Percentiles rank a stretch among this genome's conserved stretches.
Evolutionary conservation across 2,113 vertebrate genomes (phyloP).

Genomic region (Nerophis lumbriciformis): DNA sequence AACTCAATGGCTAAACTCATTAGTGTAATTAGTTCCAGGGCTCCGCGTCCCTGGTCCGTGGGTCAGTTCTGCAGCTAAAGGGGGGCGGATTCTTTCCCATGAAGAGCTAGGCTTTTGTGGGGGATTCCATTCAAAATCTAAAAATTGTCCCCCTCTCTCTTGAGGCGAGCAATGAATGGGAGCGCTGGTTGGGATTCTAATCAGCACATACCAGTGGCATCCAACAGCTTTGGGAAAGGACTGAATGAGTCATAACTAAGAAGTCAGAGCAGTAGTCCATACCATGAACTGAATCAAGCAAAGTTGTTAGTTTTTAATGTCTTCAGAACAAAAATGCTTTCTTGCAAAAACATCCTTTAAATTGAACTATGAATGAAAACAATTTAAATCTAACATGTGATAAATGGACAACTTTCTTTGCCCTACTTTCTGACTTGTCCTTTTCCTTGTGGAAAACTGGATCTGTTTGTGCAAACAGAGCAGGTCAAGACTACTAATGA

Average conservation of each 20-base stretch:
- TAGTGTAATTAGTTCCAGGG: constrained; percentile 74
- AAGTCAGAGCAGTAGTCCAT: constrained; percentile 15
- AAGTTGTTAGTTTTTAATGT: constrained; percentile 3
- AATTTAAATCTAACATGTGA: too few species aligned
- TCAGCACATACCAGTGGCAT: constrained; percentile 57
- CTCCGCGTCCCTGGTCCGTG: constrained; percentile 52
- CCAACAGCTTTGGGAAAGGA: constrained; percentile 28
- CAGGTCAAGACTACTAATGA: background rate
- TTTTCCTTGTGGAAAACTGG: background rate
- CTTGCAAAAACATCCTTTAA: background rate
- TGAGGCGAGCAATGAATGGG: constrained; percentile 53
- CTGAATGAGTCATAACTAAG: constrained; percentile 8
- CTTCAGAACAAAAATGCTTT: background rate
- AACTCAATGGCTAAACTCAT: constrained; percentile 60
- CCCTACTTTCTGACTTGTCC: background rate
- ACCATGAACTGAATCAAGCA: constrained; percentile 3
- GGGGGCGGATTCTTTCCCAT: constrained; percentile 57
- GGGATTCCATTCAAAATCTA: constrained; percentile 44
- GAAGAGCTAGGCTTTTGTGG: constrained; percentile 66
- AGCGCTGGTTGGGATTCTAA: constrained; percentile 68
- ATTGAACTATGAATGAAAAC: background rate
- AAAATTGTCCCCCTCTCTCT: constrained; percentile 8
- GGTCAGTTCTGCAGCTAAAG: constrained; percentile 59
- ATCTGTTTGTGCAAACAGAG: background rate
- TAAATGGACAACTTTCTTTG: background rate